These are phyloP conservation scores for Cynocephalus volans DNA, from an alignment of 2,113 vertebrate species.

Conservation along the genomic window DNA sequence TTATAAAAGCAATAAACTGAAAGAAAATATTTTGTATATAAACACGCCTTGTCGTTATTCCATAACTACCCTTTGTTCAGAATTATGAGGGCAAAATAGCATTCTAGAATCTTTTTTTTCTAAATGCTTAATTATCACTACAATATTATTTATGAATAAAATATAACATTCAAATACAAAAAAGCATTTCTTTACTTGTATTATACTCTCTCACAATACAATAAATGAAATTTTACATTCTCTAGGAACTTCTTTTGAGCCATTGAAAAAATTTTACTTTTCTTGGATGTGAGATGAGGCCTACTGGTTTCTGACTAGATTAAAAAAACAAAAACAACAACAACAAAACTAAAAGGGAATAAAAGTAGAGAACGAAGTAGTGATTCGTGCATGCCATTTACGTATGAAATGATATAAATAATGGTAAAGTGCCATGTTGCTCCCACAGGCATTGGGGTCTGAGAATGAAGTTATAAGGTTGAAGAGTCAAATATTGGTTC, in stretches of 20 bases:
- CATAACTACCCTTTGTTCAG: not conserved
- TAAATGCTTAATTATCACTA: not conserved
- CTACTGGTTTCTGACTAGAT: not conserved
- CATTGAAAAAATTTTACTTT: not conserved
- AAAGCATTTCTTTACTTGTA: not conserved
- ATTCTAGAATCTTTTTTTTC: not conserved
- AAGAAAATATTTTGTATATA: not conserved
- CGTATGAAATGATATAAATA: not conserved
- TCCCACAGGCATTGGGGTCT: not conserved
- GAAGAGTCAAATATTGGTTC: not conserved
- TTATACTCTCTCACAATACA: not conserved
- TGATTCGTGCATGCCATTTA: not conserved
- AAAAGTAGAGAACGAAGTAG: not conserved
- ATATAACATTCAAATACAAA: not conserved
- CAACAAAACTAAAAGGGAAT: not conserved
- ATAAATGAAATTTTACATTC: not conserved
- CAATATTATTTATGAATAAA: not conserved
- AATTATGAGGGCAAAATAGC: not conserved
- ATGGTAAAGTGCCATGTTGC: not conserved
- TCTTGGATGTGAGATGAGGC: not conserved
- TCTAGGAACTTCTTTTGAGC: not conserved
- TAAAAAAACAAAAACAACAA: not conserved
- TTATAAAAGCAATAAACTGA: not conserved
- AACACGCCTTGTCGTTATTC: not conserved
- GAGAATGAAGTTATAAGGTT: not conserved